Percentiles rank a stretch among this genome's conserved stretches.
Evolutionary conservation across 2,113 vertebrate species (phyloP).

Genomic region (Phrynocephalus versicolor): DNA sequence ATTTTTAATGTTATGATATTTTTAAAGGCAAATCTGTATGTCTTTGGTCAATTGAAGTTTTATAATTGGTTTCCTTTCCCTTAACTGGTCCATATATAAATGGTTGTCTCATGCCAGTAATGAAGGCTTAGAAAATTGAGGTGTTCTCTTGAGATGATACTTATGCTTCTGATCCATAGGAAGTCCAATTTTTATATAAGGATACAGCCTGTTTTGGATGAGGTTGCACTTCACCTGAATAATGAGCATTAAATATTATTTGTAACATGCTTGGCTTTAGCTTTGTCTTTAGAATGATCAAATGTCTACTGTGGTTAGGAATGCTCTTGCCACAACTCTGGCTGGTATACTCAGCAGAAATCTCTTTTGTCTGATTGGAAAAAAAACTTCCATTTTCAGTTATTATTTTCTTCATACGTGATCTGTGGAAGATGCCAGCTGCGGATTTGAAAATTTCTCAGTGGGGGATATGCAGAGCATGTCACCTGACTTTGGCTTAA

Average conservation of each 20-base stretch:
- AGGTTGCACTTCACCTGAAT: not conserved
- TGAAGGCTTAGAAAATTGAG: not conserved
- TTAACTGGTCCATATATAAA: not conserved
- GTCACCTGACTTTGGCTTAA: too few species aligned
- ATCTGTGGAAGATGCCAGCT: too few species aligned
- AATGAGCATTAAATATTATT: not conserved
- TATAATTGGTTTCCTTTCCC: not conserved
- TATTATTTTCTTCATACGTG: too few species aligned
- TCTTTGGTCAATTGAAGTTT: not conserved
- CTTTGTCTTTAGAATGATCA: not conserved
- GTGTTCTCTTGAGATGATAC: not conserved
- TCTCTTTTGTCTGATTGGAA: too few species aligned
- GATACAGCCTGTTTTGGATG: not conserved
- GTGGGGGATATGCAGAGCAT: too few species aligned
- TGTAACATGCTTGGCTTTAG: too few species aligned
- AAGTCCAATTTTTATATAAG: too few species aligned
- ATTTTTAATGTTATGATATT: not conserved
- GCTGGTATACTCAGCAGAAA: too few species aligned
- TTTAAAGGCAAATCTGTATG: not conserved
- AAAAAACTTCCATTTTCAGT: too few species aligned
- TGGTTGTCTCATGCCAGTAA: not conserved
- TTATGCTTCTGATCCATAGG: not conserved
- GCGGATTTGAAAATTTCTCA: too few species aligned
- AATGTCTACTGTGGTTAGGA: not conserved
- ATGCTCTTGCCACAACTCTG: not conserved